phyloP scores from a whole-genome alignment of 2,113 vertebrate species.

The Saguinus midas region DNA sequence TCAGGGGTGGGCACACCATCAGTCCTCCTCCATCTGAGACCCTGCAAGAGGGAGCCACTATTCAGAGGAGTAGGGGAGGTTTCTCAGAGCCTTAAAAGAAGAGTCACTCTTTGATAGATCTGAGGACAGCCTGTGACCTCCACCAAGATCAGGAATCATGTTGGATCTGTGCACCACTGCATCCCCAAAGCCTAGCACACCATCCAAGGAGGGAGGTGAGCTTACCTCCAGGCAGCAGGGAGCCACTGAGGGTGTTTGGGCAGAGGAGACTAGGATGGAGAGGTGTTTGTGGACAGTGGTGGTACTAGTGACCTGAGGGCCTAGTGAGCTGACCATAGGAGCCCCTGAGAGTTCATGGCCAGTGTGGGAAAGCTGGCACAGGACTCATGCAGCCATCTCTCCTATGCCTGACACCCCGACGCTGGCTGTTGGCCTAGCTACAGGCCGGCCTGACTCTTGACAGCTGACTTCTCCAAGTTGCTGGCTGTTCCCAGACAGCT shows the following conservation, averaged over 20 bases:
- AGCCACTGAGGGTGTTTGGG: not conserved
- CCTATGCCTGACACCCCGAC: not conserved
- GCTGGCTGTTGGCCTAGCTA: not conserved
- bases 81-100: not conserved
- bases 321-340: accelerated
- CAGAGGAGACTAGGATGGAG: not conserved
- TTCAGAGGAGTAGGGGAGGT: not conserved
- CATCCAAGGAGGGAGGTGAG: not conserved
- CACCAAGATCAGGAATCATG: not conserved
- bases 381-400: not conserved
- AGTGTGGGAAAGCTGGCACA: not conserved
- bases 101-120: not conserved
- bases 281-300: not conserved
- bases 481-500: not conserved
- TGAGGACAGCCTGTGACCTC: not conserved
- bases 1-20: not conserved
- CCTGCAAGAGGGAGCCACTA: not conserved
- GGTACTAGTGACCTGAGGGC: not conserved
- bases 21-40: not conserved
- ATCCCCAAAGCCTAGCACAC: not conserved
- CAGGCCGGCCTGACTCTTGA: not conserved
- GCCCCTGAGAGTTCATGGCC: not conserved
- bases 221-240: not conserved
- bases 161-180: not conserved
- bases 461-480: not conserved